phyloP scores from a whole-genome alignment of 2,797 vertebrate genomes.

The Microhierax caerulescens region DNA sequence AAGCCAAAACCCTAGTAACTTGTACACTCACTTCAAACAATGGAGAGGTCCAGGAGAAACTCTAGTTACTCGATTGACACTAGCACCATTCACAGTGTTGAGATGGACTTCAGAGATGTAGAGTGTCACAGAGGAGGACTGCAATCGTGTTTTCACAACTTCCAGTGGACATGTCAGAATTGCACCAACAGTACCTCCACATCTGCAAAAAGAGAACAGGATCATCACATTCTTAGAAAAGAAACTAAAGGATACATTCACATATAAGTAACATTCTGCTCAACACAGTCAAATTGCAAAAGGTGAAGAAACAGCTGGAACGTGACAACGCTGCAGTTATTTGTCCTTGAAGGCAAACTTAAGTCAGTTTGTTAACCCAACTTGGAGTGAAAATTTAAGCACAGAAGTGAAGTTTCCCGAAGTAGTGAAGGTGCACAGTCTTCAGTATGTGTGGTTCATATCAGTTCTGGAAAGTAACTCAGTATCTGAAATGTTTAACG shows the following conservation, averaged over 20 bases:
- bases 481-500: slow-evolving; percentile 42
- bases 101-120: slow-evolving; percentile 96
- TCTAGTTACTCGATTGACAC: slow-evolving; percentile 83
- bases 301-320: not conserved
- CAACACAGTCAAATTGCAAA: not conserved
- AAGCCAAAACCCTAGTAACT: not conserved
- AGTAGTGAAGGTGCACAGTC: not conserved
- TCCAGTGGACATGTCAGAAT: slow-evolving; percentile 98
- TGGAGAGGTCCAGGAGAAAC: slow-evolving; percentile 93
- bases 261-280: not conserved
- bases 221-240: not conserved
- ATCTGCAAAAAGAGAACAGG: slow-evolving; percentile 76
- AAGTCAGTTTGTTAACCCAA: not conserved
- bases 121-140: slow-evolving; percentile 92
- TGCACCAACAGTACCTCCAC: slow-evolving; percentile 96
- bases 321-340: not conserved
- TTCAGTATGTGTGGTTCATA: not conserved
- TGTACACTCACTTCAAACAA: slow-evolving; percentile 89
- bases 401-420: not conserved
- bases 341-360: not conserved
- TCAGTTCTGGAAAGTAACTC: not conserved
- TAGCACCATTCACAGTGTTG: slow-evolving; percentile 89
- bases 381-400: not conserved
- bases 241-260: not conserved
- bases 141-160: slow-evolving; percentile 96